Base-by-base conservation (phyloP, 1,140 invertebrate species). In the Cotesia vestalis region DNA sequence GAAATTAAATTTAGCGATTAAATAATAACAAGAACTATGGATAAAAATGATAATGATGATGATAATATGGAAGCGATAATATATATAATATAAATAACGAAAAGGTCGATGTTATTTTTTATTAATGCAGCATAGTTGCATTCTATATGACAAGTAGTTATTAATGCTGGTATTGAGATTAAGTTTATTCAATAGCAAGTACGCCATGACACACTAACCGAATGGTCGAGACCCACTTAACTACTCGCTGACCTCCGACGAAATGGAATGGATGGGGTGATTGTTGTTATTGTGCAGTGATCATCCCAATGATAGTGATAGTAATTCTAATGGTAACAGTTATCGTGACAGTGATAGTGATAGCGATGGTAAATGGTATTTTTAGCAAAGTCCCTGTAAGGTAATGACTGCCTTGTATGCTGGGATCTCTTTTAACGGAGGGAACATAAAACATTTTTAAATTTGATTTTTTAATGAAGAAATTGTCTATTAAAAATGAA, bases 221-320 rank as follows among this genome's bases (percentile, higher is more conserved):
- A 88, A 81, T 88, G 85, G 83, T 87, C 87, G 87, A 88, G 87
- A 88, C 88, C 87, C 80, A 87, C 81, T 87, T 88, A 80, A 78
- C 78, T 81, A 84, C 81, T 78, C 81, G 81, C 74, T 84, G 82
- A 86, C 85, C 85, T 87, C 83, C 83, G 81, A 82, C 78, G 79
- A 85, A 84, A 84, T 83, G 81, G 80, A 85, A 82, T 81, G 81
- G 80, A 83, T 82, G 79, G 81, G 81, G 80, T 81, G 81, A 84
- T 84, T 81, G 80, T 57, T 20, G 53, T 20, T 20, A 57, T 6
- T 57, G 12, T 20, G 9, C n/a, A 11, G 5, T 20, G 11, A 14
- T 57, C 12, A 57, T 20, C 12, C 53, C 12, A 53, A 20, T 35
- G 12, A 57, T 38, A 36, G 38, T 64, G 5, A 59, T 63, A 17